Evolutionary conservation across 1,140 invertebrate genomes (phyloP), one percentile per base, ranked within the genome.

Genomic region (Lasaia peninsularis): DNA sequence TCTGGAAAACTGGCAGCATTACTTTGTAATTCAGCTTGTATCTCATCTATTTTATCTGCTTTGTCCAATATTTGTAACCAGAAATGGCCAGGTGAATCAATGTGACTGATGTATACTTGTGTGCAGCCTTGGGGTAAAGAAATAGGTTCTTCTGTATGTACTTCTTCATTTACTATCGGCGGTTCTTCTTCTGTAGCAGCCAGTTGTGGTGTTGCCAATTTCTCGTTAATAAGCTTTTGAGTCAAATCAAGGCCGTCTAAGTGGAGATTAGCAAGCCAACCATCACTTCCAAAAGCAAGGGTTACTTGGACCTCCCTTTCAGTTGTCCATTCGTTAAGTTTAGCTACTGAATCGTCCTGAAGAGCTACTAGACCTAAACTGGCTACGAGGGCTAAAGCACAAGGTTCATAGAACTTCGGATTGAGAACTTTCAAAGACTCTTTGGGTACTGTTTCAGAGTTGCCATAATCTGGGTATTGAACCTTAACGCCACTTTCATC

Each of bases 381-480:
- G 0, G 91, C 88, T 28, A 91, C 89, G 4, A 93, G 72, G 0
- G 90, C 90, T 9, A 92, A 73, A 44, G 90, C 83, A 59, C 91
- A 89, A 0, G 88, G 89, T 20, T 81, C 73, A 58, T 88, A 91
- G 73, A 94, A 94, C 51, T 86, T 73, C 2, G 86, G 51, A 12
- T 93, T 91, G 11, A 93, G 75, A 21, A 73, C 63, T 58, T 91
- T 91, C 0, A 94, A 63, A 8, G 80, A 72, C 0, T 78, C 74
- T 14, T 86, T 77, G 1, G 85, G 40, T 0, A 95, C 78, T 20
- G 74, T 85, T 79, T 95, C 94, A 21, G 90, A 90, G 77, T 96
- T 95, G 8, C 95, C 95, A 80, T 95, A 96, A 78, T 96, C 95
- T 3, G 95, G 80, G 78, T 94, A 96, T 8, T 91, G 84, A 0